These are phyloP conservation scores for Ormyrus pomaceus DNA, from an alignment of 2,888 invertebrate species.

Conservation along the genomic window DNA sequence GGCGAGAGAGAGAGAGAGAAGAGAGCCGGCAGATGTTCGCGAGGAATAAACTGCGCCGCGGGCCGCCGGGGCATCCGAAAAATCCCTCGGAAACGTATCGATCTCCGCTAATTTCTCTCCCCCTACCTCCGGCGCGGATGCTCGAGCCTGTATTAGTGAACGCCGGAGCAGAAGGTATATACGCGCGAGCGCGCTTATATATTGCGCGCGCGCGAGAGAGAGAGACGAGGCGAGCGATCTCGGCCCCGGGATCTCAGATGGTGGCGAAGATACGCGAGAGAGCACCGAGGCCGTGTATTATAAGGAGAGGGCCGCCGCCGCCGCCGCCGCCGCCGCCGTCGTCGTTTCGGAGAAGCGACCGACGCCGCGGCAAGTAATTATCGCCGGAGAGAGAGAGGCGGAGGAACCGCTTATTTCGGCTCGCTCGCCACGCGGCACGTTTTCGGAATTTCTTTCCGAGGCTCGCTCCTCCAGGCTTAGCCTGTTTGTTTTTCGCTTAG, in stretches of 20 bases:
- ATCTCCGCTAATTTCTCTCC: too few relatives aligned
- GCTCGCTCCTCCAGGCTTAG: too few relatives aligned
- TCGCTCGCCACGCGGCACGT: too few relatives aligned
- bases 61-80: too few relatives aligned
- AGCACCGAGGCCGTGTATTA: conserved; percentile 24
- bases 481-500: too few relatives aligned
- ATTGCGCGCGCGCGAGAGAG: conserved; percentile 8
- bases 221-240: conserved; percentile 31
- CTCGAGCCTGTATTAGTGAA: too few relatives aligned
- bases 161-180: neutral
- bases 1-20: too few relatives aligned
- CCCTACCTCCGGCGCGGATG: neutral
- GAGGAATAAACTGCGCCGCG: neutral
- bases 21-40: neutral
- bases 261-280: conserved; percentile 46
- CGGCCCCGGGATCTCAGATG: conserved; percentile 43
- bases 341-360: conserved; percentile 23
- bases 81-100: too few relatives aligned
- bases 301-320: conserved; percentile 21
- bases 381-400: conserved; percentile 35
- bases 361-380: conserved; percentile 46
- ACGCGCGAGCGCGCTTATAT: conserved; percentile 5
- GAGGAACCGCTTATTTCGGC: conserved; percentile 47
- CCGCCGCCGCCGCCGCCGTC: neutral
- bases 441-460: too few relatives aligned